Evolutionary conservation across 2,888 invertebrate genomes (phyloP), one percentile per base, ranked within the genome.

Genomic region (Danaus chrysippus): DNA sequence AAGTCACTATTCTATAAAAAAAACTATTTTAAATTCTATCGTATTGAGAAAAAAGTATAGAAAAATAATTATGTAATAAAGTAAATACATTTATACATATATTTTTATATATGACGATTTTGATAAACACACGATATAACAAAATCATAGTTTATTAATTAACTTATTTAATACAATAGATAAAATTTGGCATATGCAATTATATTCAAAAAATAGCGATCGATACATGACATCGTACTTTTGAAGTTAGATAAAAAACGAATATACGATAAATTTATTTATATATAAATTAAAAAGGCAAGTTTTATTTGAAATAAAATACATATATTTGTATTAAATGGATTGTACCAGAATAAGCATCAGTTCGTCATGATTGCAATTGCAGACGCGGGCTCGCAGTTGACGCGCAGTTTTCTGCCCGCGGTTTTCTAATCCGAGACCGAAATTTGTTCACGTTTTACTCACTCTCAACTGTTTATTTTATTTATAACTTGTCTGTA

Each of bases 381-480:
- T 59, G 61, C 64, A 58, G 67, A 70, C 67, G 69, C 70, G 66
- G 63, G 68, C 70, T 63, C 67, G 67, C 63, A 70, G 70, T 72
- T 72, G 73, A 73, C 73, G 74, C 71, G 64, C 73, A 83, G 82
- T 83, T 86, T 84, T 83, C 83, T 78, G 72, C 68, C 72, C 75
- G 86, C 71, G 85, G 86, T 83, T 86, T 84, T 82, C 86, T 87
- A 87, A 85, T 83, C 83, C 76, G 71, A 73, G 73, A 74, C 75
- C 70, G 64, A 74, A 81, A 79, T 81, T 81, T 76, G 75, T 78
- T 73, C 78, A 71, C 78, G 76, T 75, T 80, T 77, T 76, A 73
- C 63, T 69, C 65, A 49, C 54, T 58, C 59, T 61, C 49, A 60
- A 65, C 59, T 53, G 62, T 65, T 68, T 67, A 68, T 70, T 70